Conservation (phyloP, 2,113 vertebrate genomes). For the Callipepla californica region DNA sequence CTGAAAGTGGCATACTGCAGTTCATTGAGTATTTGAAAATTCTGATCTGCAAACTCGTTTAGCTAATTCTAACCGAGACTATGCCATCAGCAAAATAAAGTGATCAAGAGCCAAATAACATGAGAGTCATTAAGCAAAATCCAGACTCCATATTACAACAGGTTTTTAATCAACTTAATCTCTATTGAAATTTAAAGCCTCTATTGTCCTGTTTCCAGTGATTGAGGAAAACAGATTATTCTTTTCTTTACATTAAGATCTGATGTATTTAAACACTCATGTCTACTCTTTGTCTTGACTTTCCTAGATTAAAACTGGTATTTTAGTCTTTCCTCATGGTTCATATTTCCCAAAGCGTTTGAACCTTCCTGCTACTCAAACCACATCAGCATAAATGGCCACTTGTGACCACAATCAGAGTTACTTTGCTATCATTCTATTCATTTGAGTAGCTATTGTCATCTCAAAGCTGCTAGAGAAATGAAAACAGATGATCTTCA, state of each 20-base stretch:
- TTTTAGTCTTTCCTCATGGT: neutral
- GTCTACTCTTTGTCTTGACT: neutral
- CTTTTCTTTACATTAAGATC: neutral
- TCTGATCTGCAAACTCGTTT: neutral
- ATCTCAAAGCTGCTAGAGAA: neutral
- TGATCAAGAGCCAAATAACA: neutral
- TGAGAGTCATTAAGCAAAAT: neutral
- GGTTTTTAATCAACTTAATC: neutral
- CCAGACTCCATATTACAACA: neutral
- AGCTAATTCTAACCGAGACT: neutral
- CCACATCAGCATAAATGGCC: no score
- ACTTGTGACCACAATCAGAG: neutral
- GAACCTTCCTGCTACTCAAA: neutral
- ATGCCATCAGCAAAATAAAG: neutral
- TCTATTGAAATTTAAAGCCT: neutral
- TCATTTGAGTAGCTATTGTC: neutral
- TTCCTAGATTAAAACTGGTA: neutral
- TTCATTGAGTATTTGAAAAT: neutral
- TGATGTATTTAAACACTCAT: neutral
- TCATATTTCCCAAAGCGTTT: neutral
- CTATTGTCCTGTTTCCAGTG: neutral
- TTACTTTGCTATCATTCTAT: neutral
- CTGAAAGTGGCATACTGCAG: neutral
- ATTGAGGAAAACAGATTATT: neutral
- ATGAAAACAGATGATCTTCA: neutral